Evolutionary conservation across 2,888 invertebrate genomes (phyloP), one percentile per base, ranked within the genome.

Genomic region (Drosophila mercatorum): DNA sequence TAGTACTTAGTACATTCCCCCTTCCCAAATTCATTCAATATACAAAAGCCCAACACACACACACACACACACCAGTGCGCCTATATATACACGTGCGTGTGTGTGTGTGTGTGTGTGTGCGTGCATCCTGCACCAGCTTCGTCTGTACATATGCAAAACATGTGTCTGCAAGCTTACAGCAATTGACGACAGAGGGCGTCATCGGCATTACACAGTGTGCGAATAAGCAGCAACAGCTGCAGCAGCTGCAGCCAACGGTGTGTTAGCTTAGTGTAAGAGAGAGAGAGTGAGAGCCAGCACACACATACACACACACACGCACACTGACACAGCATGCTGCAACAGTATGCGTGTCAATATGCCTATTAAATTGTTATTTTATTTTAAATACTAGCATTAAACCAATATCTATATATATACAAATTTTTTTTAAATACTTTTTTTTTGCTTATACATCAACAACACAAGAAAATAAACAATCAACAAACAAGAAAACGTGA

Each of bases 311-410:
- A 40, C 46, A 46, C 67, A 57, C 52, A 47, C 56, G 52, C 73
- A 70, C 77, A 77, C 38, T 49, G 61, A 60, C 56, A 47, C 66
- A 65, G 66, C 68, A 76, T 73, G 66, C 85, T 80, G 84, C 62
- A 82, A 40, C 72, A 72, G 76, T 72, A 74, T 85, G 80, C 67
- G 77, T 70, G 77, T 68, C 66, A 38, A 59, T 72, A 85, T 78
- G 83, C 88, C 87, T 80, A 80, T 85, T 78, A 68, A 83, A 85
- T 85, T 83, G 83, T 83, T 83, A 88, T 88, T 83, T 83, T 83
- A 86, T 88, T 88, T 88, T 83, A 83, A 88, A 85, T 34, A 62
- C 55, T 80, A 85, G 69, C 70, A 62, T 83, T 77, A 80, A 73
- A 68, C 53, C 64, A 67, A 62, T 52, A 60, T 71, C 68, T 49